Evolutionary conservation across 30 jellyfish, hydroid and myxozoan species (phyloP).

Genomic region (Haliclystus octoradiatus): DNA sequence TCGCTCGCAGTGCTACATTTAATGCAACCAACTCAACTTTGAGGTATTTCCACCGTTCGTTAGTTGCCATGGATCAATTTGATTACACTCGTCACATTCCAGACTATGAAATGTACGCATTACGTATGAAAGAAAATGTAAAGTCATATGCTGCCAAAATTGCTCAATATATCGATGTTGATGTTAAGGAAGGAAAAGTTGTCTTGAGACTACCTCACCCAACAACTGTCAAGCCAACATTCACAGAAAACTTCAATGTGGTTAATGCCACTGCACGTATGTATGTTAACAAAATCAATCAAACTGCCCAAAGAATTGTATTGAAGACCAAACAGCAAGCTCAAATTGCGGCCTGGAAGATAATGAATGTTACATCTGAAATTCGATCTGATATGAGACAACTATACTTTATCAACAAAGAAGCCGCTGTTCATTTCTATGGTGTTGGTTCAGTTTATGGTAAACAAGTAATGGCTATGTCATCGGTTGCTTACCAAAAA

Average conservation of each 20-base stretch:
- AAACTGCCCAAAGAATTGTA: slow-evolving; percentile 9
- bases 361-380: slow-evolving; percentile 66
- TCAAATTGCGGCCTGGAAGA: slow-evolving; percentile 22
- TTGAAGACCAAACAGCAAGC: slow-evolving; percentile 26
- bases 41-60: slow-evolving; percentile 48
- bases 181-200: slow-evolving; percentile 40
- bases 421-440: slow-evolving; percentile 39
- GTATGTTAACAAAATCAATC: slow-evolving; percentile 27
- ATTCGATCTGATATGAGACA: slow-evolving; percentile 54
- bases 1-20: neutral
- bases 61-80: slow-evolving; percentile 46
- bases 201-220: slow-evolving; percentile 49
- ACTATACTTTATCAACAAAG: slow-evolving; percentile 38
- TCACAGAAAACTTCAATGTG: slow-evolving; percentile 41
- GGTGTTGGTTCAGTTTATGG: slow-evolving; percentile 26
- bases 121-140: slow-evolving; percentile 5
- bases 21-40: slow-evolving; percentile 10
- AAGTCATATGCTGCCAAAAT: neutral
- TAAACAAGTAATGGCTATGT: slow-evolving; percentile 11
- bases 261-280: slow-evolving; percentile 29
- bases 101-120: slow-evolving; percentile 36
- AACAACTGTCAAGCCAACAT: slow-evolving; percentile 56
- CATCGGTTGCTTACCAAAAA: slow-evolving; percentile 1
- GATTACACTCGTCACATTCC: slow-evolving; percentile 39
- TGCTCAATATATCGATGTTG: slow-evolving; percentile 61